Evolutionary conservation across 2,797 vertebrate genomes (phyloP).

Genomic region (Oryzias dopingdopingensis): DNA sequence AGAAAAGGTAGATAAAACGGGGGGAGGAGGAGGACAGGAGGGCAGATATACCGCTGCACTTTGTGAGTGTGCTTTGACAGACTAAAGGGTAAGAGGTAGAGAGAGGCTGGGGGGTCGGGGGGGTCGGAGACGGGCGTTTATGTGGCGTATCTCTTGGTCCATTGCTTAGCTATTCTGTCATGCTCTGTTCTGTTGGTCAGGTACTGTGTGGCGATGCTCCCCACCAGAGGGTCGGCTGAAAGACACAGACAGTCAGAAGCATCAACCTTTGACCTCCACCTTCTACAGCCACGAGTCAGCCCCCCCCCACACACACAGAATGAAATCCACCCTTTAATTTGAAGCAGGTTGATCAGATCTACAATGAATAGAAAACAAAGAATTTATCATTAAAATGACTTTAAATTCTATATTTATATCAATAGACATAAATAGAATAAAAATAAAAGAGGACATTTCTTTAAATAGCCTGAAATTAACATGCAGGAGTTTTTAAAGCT

Average conservation of each 20-base stretch:
- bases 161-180: constrained; percentile 98
- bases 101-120: constrained; percentile 62
- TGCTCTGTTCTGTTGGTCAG: constrained; percentile 99
- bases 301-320: too few species aligned
- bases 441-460: too few species aligned
- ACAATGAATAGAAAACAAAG: too few species aligned
- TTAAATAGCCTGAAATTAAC: too few species aligned
- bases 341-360: too few species aligned
- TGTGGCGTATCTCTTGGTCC: constrained; percentile 98
- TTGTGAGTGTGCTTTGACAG: constrained; percentile 97
- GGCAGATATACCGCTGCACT: constrained; percentile 85
- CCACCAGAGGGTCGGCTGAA: constrained; percentile 94
- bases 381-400: too few species aligned
- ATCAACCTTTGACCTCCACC: neutral
- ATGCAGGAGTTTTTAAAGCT: too few species aligned
- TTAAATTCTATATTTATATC: too few species aligned
- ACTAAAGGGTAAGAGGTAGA: constrained; percentile 77
- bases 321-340: too few species aligned
- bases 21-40: constrained; percentile 55
- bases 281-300: too few species aligned
- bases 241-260: constrained; percentile 15
- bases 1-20: constrained; percentile 86
- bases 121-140: constrained; percentile 62
- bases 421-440: too few species aligned
- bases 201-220: constrained; percentile 97